These are phyloP conservation scores for Nephila pilipes DNA, from an alignment of 1,140 invertebrate genomes.

Conservation along the genomic window DNA sequence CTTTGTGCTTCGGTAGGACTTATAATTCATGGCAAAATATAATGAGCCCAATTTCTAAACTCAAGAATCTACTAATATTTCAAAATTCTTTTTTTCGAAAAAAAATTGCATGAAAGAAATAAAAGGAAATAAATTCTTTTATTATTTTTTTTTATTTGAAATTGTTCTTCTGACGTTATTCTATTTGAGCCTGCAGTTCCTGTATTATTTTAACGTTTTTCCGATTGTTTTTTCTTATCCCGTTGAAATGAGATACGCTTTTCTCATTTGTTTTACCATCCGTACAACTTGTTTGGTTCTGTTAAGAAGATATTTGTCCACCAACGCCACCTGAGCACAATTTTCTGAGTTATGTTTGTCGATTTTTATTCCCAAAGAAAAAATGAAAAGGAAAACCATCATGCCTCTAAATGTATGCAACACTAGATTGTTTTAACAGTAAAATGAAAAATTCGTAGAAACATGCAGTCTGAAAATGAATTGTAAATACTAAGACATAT, in stretches of 20 bases:
- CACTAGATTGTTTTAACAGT: background rate
- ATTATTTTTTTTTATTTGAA: background rate
- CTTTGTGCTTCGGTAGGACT: background rate
- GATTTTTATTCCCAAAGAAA: background rate
- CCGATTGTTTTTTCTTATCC: slow-evolving; percentile 44
- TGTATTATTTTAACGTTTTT: slow-evolving; percentile 59
- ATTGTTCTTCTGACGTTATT: background rate
- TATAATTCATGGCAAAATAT: slow-evolving; percentile 34
- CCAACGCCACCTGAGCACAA: slow-evolving; percentile 49
- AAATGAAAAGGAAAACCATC: background rate
- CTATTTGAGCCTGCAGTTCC: background rate
- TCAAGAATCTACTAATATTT: background rate
- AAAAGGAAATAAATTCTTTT: background rate
- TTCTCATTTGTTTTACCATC: slow-evolving; percentile 63
- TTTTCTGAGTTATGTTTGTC: slow-evolving; percentile 59
- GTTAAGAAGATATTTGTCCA: slow-evolving; percentile 67
- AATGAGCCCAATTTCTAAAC: slow-evolving; percentile 32
- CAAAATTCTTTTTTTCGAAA: background rate
- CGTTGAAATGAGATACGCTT: slow-evolving; percentile 46
- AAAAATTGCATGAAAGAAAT: background rate
- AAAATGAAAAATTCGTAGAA: background rate
- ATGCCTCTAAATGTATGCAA: background rate
- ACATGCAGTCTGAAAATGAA: background rate
- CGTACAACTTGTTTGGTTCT: slow-evolving; percentile 12
- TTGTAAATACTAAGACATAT: too few species aligned